Base-by-base conservation (phyloP, 2,888 invertebrate genomes). In the Philhelius pedissequus region DNA sequence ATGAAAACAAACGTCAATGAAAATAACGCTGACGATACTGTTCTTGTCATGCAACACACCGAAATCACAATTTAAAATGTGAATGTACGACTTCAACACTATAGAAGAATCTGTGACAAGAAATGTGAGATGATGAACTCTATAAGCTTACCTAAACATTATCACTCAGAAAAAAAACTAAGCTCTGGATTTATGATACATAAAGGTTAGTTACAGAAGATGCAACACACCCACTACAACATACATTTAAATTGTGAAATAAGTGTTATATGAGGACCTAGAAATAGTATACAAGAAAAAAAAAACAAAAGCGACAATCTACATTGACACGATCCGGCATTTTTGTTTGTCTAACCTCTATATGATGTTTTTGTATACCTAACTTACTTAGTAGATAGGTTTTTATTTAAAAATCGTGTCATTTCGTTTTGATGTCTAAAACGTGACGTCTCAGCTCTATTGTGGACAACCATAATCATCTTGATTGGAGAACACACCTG, bases 321-420 rank as follows among this genome's bases (percentile, higher is more conserved):
- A n/a, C n/a, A 13, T 35, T 7, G 7, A 8, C 3, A 38, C 18
- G 0, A 38, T 38, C 38, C 9, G 13, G 20, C 3, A 15, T 60
- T 15, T 20, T 27, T 45, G 30, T 30, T 40, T 60, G n/a, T 25
- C 11, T 60, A 60, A 22, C 60, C 22, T 27, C 43, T 43, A 30
- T 43, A 38, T 38, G 15, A 40, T 40, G n/a, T n/a, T n/a, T 40
- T 22, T 38, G 8, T 15, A 18, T 43, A 20, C 27, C 11, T 20
- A 25, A 45, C 20, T 35, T 38, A n/a, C 32, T 15, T 11, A 40
- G 62, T 11, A 40, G 62, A 52, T 52, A 43, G 43, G 54, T 30
- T 62, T 73, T 25, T 20, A 22, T 45, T 48, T 60, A 35, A 35
- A 77, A 82, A 60, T 77, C 62, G 62, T 77, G 54, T 69, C 62